Percentiles rank a stretch among this genome's conserved stretches.
phyloP scores from a whole-genome alignment of 2,888 invertebrate species.

The Cataglyphis livida region DNA sequence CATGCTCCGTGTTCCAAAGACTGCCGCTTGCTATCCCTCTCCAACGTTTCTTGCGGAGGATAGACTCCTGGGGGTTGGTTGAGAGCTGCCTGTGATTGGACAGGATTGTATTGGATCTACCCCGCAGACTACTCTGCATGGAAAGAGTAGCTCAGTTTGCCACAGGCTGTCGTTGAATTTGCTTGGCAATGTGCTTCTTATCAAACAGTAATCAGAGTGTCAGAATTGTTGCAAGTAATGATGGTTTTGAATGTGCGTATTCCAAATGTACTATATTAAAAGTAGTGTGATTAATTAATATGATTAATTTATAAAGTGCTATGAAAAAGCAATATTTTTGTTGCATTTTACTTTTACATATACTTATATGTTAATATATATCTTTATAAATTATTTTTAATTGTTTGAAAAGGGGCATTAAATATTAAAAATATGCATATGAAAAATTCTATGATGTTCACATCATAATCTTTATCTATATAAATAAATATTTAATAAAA shows the following conservation, averaged over 20 bases:
- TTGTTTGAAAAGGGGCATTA: not conserved
- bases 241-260: not conserved
- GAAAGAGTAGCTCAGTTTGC: constrained; percentile 72
- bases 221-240: constrained; percentile 23
- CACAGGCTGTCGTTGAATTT: constrained; percentile 49
- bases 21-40: constrained; percentile 75
- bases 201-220: constrained; percentile 17
- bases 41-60: constrained; percentile 76
- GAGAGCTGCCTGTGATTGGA: constrained; percentile 75
- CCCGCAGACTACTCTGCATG: constrained; percentile 69
- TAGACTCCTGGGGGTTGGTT: constrained; percentile 76
- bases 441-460: not conserved
- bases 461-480: not conserved
- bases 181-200: constrained; percentile 36
- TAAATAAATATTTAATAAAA: not conserved
- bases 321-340: not conserved
- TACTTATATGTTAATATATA: not conserved
- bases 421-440: too few relatives aligned
- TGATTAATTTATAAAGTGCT: not conserved
- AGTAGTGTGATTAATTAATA: not conserved
- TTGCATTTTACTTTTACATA: not conserved
- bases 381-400: not conserved
- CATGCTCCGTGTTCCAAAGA: constrained; percentile 74
- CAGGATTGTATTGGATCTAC: constrained; percentile 67
- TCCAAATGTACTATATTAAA: constrained; percentile 19